These are phyloP conservation scores for Caenorhabditis imperialis DNA, from an alignment of 2,888 invertebrate species.

Conservation along the genomic window DNA sequence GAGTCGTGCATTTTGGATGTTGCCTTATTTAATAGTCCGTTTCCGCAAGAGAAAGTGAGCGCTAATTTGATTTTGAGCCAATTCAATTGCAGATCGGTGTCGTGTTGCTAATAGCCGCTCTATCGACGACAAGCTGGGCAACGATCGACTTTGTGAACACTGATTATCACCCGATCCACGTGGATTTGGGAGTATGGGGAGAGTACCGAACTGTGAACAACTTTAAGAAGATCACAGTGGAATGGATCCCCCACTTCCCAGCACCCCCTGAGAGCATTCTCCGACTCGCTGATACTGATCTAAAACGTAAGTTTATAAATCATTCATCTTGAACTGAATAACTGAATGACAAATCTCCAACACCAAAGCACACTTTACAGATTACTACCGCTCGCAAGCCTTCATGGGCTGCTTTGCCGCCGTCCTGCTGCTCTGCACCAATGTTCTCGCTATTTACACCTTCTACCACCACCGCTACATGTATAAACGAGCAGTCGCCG, in stretches of 20 bases:
- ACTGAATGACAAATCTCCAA: neutral
- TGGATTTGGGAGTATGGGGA: slow-evolving; percentile 75
- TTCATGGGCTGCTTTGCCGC: slow-evolving; percentile 72
- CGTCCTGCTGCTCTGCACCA: slow-evolving; percentile 68
- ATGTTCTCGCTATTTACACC: slow-evolving; percentile 74
- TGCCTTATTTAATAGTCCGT: too few relatives aligned
- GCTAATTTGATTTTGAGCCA: too few relatives aligned
- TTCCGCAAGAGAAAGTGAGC: too few relatives aligned
- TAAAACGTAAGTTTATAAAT: slow-evolving; percentile 68
- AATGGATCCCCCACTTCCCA: slow-evolving; percentile 78
- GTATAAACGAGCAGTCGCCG: slow-evolving; percentile 74
- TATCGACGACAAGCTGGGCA: slow-evolving; percentile 73
- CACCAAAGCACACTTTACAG: slow-evolving; percentile 55
- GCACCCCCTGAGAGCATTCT: slow-evolving; percentile 70
- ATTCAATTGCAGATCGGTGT: slow-evolving; percentile 67
- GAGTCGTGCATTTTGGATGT: too few relatives aligned
- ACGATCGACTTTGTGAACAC: slow-evolving; percentile 71
- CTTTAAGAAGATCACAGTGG: slow-evolving; percentile 61
- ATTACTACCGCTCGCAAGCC: slow-evolving; percentile 76
- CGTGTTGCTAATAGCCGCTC: slow-evolving; percentile 65
- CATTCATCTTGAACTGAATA: neutral
- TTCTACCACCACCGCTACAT: slow-evolving; percentile 76
- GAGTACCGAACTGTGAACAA: slow-evolving; percentile 70
- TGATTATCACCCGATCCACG: slow-evolving; percentile 66
- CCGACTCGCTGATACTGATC: slow-evolving; percentile 72